A percentile compares a stretch with the other conserved stretches of the same genome.
Conservation (phyloP, 2,888 invertebrate species). For the Dasysyrphus albostriatus region DNA sequence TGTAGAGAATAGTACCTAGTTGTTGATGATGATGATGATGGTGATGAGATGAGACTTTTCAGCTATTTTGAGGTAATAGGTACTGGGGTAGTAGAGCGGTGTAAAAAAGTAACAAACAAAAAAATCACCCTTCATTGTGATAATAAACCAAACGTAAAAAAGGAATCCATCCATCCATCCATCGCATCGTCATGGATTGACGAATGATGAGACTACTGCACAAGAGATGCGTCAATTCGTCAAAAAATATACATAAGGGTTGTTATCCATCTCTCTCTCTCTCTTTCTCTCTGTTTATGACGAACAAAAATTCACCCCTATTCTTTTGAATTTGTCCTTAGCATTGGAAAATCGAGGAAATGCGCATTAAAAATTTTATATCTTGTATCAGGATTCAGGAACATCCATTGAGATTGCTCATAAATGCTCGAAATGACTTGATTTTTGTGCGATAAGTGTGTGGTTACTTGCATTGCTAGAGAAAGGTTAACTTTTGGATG, state of each 20-base stretch:
- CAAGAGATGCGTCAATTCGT: constrained; percentile 74
- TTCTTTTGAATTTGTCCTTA: constrained; percentile 13
- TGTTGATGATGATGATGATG: constrained; percentile 79
- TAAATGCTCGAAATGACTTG: constrained; percentile 68
- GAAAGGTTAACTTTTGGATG: constrained; percentile 65
- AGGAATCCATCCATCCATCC: constrained; percentile 10
- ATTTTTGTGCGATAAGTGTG: constrained; percentile 69
- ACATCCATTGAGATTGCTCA: constrained; percentile 68
- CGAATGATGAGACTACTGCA: constrained; percentile 73
- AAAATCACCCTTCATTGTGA: constrained; percentile 50
- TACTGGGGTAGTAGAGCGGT: constrained; percentile 29
- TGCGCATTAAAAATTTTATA: constrained; percentile 53
- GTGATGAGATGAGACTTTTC: constrained; percentile 21
- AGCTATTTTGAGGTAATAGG: background rate
- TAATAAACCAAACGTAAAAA: constrained; percentile 48
- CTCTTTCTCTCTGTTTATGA: background rate
- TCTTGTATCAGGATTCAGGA: constrained; percentile 34
- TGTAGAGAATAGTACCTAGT: background rate
- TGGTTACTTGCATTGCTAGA: constrained; percentile 47
- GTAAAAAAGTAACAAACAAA: background rate
- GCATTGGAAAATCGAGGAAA: constrained; percentile 35
- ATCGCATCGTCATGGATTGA: constrained; percentile 54
- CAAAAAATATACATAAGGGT: constrained; percentile 63
- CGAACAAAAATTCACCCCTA: constrained; percentile 50
- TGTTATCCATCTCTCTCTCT: constrained; percentile 7